Percentiles rank a stretch among this genome's conserved stretches.
Conservation (phyloP, 2,797 vertebrate genomes). For the Heliangelus exortis region DNA sequence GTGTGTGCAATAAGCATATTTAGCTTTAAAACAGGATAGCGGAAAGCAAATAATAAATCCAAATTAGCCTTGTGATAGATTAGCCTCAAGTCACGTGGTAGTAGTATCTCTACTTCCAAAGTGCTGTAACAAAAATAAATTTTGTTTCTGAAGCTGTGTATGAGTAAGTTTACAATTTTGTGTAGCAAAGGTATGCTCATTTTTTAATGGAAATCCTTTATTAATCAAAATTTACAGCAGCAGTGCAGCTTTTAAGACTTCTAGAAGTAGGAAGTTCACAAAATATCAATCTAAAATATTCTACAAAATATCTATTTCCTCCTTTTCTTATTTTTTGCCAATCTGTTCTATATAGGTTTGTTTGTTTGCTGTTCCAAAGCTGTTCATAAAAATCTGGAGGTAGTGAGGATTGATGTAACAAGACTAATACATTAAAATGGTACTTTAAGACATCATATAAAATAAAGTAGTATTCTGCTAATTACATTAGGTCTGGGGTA, state of each 20-base stretch:
- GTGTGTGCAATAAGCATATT: neutral
- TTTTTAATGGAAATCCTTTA: neutral
- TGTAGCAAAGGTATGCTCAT: neutral
- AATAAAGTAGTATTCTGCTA: neutral
- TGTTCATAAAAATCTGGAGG: neutral
- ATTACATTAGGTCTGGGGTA: neutral
- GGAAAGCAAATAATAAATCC: conserved; percentile 53
- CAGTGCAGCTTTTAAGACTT: neutral
- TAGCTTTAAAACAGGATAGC: conserved; percentile 23
- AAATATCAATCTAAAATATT: neutral
- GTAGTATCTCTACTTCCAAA: neutral
- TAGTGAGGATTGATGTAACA: neutral
- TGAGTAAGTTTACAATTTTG: neutral
- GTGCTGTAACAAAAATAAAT: neutral
- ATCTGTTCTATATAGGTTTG: neutral
- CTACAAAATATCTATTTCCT: neutral
- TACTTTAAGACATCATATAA: neutral
- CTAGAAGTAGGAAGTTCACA: neutral
- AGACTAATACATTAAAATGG: neutral
- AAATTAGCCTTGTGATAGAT: conserved; percentile 56
- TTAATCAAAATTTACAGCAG: neutral
- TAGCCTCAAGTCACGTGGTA: neutral
- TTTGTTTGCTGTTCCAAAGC: too few relatives aligned
- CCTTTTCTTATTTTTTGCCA: neutral
- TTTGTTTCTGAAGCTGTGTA: neutral